These are phyloP conservation scores for Cataglyphis hispanica DNA, from an alignment of 1,140 invertebrate species.

Conservation along the genomic window DNA sequence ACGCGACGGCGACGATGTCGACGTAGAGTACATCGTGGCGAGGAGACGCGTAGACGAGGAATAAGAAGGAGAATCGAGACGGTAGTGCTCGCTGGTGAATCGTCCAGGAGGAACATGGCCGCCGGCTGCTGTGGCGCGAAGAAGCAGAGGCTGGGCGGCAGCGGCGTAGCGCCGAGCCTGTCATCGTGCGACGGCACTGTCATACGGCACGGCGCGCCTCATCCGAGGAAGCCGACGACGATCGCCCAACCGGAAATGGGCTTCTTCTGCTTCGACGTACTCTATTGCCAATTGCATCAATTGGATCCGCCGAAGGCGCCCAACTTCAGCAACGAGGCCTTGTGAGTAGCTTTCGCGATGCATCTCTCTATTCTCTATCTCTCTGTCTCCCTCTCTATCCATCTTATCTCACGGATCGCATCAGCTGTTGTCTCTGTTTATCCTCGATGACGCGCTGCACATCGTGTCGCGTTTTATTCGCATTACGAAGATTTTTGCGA, in stretches of 20 bases:
- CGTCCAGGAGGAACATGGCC: constrained; percentile 88
- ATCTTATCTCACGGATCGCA: constrained; percentile 7
- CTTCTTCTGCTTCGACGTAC: constrained; percentile 99
- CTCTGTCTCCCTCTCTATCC: constrained; percentile 4
- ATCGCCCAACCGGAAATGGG: constrained; percentile 98
- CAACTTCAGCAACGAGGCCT: constrained; percentile 97
- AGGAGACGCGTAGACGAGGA: constrained; percentile 51
- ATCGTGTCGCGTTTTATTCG: background rate
- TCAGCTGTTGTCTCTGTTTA: constrained; percentile 64
- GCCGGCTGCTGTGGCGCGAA: constrained; percentile 95
- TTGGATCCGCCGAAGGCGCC: constrained; percentile 95
- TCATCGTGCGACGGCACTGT: constrained; percentile 86
- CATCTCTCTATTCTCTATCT: background rate
- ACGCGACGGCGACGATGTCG: constrained; percentile 61
- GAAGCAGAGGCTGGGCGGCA: constrained; percentile 93
- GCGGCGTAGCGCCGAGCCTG: constrained; percentile 83
- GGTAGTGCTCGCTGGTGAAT: constrained; percentile 51
- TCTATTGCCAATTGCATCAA: constrained; percentile 97
- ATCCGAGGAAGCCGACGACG: constrained; percentile 81
- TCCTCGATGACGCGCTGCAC: constrained; percentile 34
- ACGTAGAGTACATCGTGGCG: constrained; percentile 41
- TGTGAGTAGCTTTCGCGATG: constrained; percentile 90
- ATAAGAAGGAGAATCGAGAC: constrained; percentile 33
- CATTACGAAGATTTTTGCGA: background rate
- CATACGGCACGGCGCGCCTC: constrained; percentile 79